A percentile compares a stretch with the other conserved stretches of the same genome.
phyloP scores from a whole-genome alignment of 2,113 vertebrate species.

The Progne subis region DNA sequence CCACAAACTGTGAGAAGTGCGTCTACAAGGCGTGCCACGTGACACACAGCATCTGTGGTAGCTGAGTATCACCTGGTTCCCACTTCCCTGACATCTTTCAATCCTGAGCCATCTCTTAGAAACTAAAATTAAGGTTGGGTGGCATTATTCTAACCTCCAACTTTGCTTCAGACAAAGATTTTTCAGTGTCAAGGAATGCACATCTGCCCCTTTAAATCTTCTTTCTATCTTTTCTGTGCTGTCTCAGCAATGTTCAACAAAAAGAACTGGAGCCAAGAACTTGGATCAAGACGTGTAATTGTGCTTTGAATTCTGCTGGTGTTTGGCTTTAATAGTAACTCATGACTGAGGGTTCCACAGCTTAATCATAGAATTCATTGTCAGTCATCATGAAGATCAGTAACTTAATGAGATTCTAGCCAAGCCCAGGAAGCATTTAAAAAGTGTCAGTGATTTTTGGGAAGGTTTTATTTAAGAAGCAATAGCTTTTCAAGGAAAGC shows the following conservation, averaged over 20 bases:
- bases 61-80: background rate
- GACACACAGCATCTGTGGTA: background rate
- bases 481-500: background rate
- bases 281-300: background rate
- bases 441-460: background rate
- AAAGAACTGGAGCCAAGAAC: slow-evolving; percentile 28
- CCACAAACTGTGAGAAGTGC: background rate
- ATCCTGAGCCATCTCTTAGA: background rate
- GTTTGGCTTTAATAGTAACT: slow-evolving; percentile 10
- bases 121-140: background rate
- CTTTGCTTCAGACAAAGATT: background rate
- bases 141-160: background rate
- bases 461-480: background rate
- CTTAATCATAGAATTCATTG: slow-evolving; percentile 12
- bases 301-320: slow-evolving; percentile 18
- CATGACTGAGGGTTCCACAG: background rate
- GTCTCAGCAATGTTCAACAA: slow-evolving; percentile 8
- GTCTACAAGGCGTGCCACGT: background rate
- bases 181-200: background rate
- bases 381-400: slow-evolving; percentile 24
- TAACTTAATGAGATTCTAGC: background rate
- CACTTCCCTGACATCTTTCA: background rate
- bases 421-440: slow-evolving; percentile 27
- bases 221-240: background rate
- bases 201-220: slow-evolving; percentile 17